Evolutionary conservation across 1,140 invertebrate species (phyloP), one percentile per base, ranked within the genome.

Genomic region (Aphaenogaster ashmeadi): DNA sequence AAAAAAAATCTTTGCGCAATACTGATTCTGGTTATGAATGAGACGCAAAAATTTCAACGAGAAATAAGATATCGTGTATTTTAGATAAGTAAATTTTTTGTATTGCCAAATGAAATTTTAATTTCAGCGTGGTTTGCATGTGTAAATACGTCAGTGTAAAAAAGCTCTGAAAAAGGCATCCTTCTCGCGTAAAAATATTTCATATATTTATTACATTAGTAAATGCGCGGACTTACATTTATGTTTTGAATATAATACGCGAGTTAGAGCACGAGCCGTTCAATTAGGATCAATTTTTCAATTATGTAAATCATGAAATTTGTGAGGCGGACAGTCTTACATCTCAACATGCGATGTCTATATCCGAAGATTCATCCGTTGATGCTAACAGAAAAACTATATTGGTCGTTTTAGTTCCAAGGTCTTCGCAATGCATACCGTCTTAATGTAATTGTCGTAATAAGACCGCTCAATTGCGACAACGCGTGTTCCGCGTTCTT

Each of bases 261-360:
- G 52, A 58, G 41, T n/a, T 47, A 6, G 0, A 54, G 13, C 47
- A 3, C 38, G 47, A 69, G 21, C 21, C 62, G 36, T 81, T 56
- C 36, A 71, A 33, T 44, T 69, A 64, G 18, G 15, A 71, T 81
- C 21, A 56, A 71, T 81, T 33, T 56, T 33, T 21, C 50, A 56
- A 81, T 71, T 71, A 44, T 44, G 50, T 71, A 56, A 71, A 71
- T 80, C n/a, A 13, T 41, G 47, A 81, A 71, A 58, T 81, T 71
- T 44, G 36, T 50, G 13, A 56, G 8, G 18, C 11, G 8, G 33
- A 52, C 9, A 36, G 36, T 67, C n/a, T 33, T 6, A 52, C n/a
- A 27, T 38, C 11, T 38, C 41, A 52, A 60, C 33, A 3, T 50
- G n/a, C 33, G 6, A 50, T 21, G 21, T 38, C 21, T 41, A 21